Conservation (phyloP, 2,888 invertebrate genomes). For the Fissipunctia ypsillon region DNA sequence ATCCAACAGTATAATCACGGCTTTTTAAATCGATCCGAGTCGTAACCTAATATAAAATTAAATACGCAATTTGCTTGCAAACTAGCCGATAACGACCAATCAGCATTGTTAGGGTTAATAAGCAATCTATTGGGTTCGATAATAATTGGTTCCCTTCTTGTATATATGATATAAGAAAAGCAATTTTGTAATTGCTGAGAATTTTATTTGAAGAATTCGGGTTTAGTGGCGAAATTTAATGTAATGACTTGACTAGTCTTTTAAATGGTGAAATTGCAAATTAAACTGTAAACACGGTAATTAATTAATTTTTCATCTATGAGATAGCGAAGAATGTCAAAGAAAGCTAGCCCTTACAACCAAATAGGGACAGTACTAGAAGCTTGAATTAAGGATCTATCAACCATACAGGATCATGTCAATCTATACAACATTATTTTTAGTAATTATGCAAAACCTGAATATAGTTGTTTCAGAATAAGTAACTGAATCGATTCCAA, state of each 20-base stretch:
- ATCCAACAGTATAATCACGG: constrained; percentile 53
- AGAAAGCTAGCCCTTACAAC: neutral
- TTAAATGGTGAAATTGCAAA: neutral
- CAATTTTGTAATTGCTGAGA: constrained; percentile 50
- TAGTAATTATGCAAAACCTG: no score
- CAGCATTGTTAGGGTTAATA: constrained; percentile 72
- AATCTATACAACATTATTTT: no score
- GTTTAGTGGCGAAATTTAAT: constrained; percentile 12
- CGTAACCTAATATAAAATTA: constrained; percentile 72
- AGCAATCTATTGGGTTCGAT: constrained; percentile 69
- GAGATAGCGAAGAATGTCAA: neutral
- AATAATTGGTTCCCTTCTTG: constrained; percentile 71
- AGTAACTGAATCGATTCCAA: no score
- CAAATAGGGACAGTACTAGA: neutral
- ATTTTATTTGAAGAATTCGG: constrained; percentile 35
- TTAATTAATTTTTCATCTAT: neutral
- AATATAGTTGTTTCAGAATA: no score
- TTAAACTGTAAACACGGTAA: neutral
- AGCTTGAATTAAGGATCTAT: neutral
- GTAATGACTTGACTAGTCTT: neutral
- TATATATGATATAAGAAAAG: constrained; percentile 66
- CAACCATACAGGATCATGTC: neutral
- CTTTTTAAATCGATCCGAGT: constrained; percentile 58
- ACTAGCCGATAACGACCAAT: constrained; percentile 74
- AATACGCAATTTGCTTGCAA: constrained; percentile 78